Evolutionary conservation across 2,797 vertebrate genomes (phyloP).

Genomic region (Atherinosoma microstoma): DNA sequence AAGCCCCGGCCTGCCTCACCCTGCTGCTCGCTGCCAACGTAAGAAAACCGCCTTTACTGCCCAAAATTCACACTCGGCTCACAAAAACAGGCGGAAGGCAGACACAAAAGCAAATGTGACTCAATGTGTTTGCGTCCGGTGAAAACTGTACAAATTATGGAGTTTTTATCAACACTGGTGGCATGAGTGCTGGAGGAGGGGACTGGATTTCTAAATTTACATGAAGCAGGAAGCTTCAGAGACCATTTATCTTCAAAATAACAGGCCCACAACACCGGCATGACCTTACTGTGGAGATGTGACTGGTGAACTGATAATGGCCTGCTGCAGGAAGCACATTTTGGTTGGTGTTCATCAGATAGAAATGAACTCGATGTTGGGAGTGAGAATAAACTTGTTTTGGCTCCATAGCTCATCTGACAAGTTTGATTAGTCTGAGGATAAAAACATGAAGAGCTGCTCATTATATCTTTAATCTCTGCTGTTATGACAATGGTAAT

Average conservation of each 20-base stretch:
- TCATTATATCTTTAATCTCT: neutral
- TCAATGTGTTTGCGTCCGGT: conserved; percentile 56
- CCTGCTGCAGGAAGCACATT: conserved; percentile 9
- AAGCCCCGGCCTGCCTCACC: conserved; percentile 68
- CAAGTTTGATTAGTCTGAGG: conserved; percentile 10
- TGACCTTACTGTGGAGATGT: conserved; percentile 29
- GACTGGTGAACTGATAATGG: conserved; percentile 46
- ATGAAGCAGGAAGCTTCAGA: conserved; percentile 62
- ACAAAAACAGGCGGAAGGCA: conserved; percentile 69
- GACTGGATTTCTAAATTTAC: conserved; percentile 60
- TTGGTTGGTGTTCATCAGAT: conserved; percentile 11
- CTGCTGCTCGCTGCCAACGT: conserved; percentile 61
- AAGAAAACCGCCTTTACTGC: conserved; percentile 39
- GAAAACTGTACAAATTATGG: conserved; percentile 59
- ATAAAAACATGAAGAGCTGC: neutral
- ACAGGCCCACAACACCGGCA: conserved; percentile 42
- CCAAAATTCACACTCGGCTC: conserved; percentile 70
- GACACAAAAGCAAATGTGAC: conserved; percentile 60
- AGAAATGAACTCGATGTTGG: conserved; percentile 16
- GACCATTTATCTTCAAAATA: conserved; percentile 51
- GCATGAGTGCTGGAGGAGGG: conserved; percentile 23
- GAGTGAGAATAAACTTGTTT: conserved; percentile 35
- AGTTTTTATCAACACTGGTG: conserved; percentile 62
- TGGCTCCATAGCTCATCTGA: conserved; percentile 13
- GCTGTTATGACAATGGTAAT: neutral